phyloP scores from a whole-genome alignment of 2,888 invertebrate genomes.

The Myathropa florea region DNA sequence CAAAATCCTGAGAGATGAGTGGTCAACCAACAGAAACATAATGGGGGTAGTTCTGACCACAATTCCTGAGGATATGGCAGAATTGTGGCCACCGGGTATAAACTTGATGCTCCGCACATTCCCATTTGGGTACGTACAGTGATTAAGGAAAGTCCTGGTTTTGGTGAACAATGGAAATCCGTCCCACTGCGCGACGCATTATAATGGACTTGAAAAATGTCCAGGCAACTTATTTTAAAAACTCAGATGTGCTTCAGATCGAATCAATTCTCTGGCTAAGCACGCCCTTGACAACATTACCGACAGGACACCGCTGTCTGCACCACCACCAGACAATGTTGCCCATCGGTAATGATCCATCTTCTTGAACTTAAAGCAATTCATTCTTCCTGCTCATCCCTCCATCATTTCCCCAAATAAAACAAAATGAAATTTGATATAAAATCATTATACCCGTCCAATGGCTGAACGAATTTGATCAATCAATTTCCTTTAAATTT shows the following conservation, averaged over 20 bases:
- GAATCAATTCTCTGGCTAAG: neutral
- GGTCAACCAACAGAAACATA: too few relatives aligned
- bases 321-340: neutral
- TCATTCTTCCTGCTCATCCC: neutral
- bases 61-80: too few relatives aligned
- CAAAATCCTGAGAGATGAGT: too few relatives aligned
- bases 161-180: too few relatives aligned
- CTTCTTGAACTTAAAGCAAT: neutral
- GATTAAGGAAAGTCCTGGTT: too few relatives aligned
- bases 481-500: conserved; percentile 57
- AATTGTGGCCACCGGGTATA: too few relatives aligned
- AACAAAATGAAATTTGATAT: conserved; percentile 18
- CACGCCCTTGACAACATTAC: neutral
- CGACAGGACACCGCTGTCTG: neutral
- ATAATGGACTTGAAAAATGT: too few relatives aligned
- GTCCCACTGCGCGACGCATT: too few relatives aligned
- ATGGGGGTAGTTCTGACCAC: too few relatives aligned
- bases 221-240: too few relatives aligned
- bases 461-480: conserved; percentile 41
- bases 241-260: neutral
- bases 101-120: too few relatives aligned
- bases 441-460: neutral
- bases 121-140: too few relatives aligned
- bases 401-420: neutral
- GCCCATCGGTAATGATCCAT: neutral